Conservation (phyloP, 2,888 invertebrate genomes). For the Melanostoma scalare region DNA sequence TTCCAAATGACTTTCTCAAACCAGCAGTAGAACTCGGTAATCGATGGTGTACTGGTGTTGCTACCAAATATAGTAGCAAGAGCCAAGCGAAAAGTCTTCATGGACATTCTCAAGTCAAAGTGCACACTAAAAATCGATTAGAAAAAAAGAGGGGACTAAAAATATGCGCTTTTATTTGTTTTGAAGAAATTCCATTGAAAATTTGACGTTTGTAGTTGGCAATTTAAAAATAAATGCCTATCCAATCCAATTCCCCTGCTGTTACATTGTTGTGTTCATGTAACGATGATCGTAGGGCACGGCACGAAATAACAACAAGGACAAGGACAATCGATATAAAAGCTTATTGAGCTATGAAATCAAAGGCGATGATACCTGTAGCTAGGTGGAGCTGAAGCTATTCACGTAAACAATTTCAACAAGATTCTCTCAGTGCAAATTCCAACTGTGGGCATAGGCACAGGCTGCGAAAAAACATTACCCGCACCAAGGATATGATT, state of each 20-base stretch:
- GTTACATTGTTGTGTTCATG: not conserved
- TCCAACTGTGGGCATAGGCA: not conserved
- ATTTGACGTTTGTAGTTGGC: conserved; percentile 62
- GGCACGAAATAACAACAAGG: conserved; percentile 35
- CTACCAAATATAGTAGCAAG: conserved; percentile 11
- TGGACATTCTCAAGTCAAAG: conserved; percentile 28
- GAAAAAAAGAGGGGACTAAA: conserved; percentile 7
- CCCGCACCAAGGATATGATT: too few relatives aligned
- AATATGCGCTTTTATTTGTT: conserved; percentile 50
- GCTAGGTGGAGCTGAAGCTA: conserved; percentile 38
- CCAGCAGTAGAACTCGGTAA: not conserved
- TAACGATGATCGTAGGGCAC: conserved; percentile 37
- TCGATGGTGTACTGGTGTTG: not conserved
- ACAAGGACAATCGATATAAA: conserved; percentile 62
- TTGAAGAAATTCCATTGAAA: conserved; percentile 41
- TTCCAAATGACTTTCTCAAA: conserved; percentile 30
- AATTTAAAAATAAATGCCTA: conserved; percentile 68
- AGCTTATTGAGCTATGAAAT: conserved; percentile 69
- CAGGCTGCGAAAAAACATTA: too few relatives aligned
- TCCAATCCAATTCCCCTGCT: conserved; percentile 5
- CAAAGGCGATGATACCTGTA: conserved; percentile 66
- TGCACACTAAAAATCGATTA: conserved; percentile 52
- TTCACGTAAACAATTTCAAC: conserved; percentile 64
- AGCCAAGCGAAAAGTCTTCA: conserved; percentile 8
- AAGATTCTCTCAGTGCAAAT: conserved; percentile 43